Evolutionary conservation across 2,888 invertebrate species (phyloP), one percentile per base, ranked within the genome.

Genomic region (Colletes collaris): DNA sequence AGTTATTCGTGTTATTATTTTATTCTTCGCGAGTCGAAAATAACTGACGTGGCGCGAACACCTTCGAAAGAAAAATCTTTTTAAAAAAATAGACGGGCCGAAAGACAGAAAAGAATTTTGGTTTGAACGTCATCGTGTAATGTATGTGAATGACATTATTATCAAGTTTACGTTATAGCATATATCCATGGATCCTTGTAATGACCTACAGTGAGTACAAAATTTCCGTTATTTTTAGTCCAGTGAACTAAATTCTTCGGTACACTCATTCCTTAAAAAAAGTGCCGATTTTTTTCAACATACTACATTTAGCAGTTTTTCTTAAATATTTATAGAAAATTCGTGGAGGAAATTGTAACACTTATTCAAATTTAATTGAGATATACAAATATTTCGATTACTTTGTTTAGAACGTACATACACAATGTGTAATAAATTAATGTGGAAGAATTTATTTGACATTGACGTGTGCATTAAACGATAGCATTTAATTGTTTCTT

Each of bases 121-220:
- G 10, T 64, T 27, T 37, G 27, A 63, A 37, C 58, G 76, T 78
- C 65, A 79, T 66, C 60, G 11, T 52, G 11, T 52, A 46, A 68
- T 85, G 85, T 85, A 84, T 40, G 7, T 40, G 3, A 87, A 84
- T 70, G 85, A 88, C 85, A 85, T 77, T 77, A 53, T 63, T 75
- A 70, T 79, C 73, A 60, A 74, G 69, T 79, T 79, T 71, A 68
- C 59, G 68, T 79, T 76, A 78, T 74, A 62, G 70, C 58, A 60
- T 72, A 64, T 11, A 67, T 55, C 69, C 53, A 58, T 40, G 56
- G 64, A 80, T 86, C 81, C 84, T 87, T 85, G 78, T 62, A 64
- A 66, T 70, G 86, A 87, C 86, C 84, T 88, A 82, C 63, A 70
- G 3, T 37, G n/a, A 53, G 19, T 19, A 66, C 50, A 64, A 66